A percentile compares a stretch with the other conserved stretches of the same genome.
These are phyloP conservation scores for Drosophila subsilvestris DNA, from an alignment of 2,888 invertebrate species.

Conservation along the genomic window DNA sequence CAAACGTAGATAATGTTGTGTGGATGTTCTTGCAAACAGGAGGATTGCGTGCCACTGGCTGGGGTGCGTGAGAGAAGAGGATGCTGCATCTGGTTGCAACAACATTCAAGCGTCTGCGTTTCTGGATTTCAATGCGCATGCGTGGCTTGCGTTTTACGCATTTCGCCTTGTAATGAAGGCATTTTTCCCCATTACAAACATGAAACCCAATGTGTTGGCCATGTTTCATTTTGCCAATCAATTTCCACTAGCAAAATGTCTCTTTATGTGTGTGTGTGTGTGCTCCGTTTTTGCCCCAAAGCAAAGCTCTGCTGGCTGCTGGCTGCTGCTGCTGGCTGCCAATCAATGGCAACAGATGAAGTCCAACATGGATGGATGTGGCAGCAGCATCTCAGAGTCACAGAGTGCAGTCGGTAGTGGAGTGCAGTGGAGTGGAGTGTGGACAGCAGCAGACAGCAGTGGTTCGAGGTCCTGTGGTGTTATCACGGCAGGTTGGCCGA, in stretches of 20 bases:
- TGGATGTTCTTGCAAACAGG: not conserved
- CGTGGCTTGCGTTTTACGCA: constrained; percentile 77
- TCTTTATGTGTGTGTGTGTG: constrained; percentile 12
- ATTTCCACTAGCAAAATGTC: constrained; percentile 58
- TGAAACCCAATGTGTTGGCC: constrained; percentile 60
- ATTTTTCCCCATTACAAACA: constrained; percentile 74
- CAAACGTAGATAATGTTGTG: constrained; percentile 65
- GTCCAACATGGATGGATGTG: constrained; percentile 58
- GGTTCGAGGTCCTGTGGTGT: constrained; percentile 62
- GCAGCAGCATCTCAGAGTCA: not conserved
- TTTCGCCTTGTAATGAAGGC: constrained; percentile 77
- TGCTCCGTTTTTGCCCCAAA: not conserved
- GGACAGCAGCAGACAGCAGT: constrained; percentile 80
- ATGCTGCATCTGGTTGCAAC: constrained; percentile 4
- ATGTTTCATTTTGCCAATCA: constrained; percentile 78
- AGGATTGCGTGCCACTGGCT: constrained; percentile 23
- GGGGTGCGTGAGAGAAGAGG: constrained; percentile 22
- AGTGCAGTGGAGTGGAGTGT: constrained; percentile 61
- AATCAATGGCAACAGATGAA: constrained; percentile 71
- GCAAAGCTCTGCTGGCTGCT: constrained; percentile 18
- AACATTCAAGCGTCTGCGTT: not conserved
- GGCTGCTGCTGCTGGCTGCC: constrained; percentile 48
- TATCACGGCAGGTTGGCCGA: constrained; percentile 61
- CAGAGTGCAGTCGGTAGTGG: constrained; percentile 2
- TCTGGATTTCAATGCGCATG: constrained; percentile 63